phyloP scores from a whole-genome alignment of 2,888 invertebrate species.

The Rotaria magnacalcarata region DNA sequence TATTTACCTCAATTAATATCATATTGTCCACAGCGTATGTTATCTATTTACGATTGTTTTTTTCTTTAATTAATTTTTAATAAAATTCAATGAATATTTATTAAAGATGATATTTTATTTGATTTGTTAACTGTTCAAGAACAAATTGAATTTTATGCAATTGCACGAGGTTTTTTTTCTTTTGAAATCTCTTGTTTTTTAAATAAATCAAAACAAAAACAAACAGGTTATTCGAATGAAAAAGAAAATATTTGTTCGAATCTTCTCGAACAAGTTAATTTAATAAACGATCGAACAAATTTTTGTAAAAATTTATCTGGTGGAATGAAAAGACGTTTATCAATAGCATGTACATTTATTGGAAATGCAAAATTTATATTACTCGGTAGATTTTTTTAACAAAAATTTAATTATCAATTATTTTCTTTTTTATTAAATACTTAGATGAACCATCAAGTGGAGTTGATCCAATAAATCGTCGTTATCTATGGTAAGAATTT shows the following conservation, averaged over 20 bases:
- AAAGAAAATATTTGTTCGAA: slow-evolving; percentile 11
- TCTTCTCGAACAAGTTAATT: background rate
- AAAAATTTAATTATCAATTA: background rate
- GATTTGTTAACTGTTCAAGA: slow-evolving; percentile 16
- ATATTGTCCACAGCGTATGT: background rate
- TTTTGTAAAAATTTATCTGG: slow-evolving; percentile 18
- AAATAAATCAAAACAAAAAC: background rate
- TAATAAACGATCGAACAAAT: background rate
- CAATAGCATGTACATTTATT: slow-evolving; percentile 22
- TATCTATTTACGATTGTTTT: no score
- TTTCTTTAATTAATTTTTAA: no score
- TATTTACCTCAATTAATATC: slow-evolving; percentile 11
- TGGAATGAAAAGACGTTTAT: slow-evolving; percentile 32
- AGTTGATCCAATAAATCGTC: slow-evolving; percentile 23
- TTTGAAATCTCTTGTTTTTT: background rate
- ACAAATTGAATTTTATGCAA: slow-evolving; percentile 31
- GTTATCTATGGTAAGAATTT: background rate
- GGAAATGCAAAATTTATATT: slow-evolving; percentile 25
- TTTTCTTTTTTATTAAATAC: background rate
- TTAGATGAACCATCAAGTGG: slow-evolving; percentile 33
- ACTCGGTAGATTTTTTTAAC: background rate
- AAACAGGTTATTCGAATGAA: background rate
- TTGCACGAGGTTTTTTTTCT: background rate
- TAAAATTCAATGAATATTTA: no score
- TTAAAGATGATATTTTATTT: slow-evolving; percentile 23